Evolutionary conservation across 2,888 invertebrate species (phyloP).

Genomic region (Teinopalpus imperialis): DNA sequence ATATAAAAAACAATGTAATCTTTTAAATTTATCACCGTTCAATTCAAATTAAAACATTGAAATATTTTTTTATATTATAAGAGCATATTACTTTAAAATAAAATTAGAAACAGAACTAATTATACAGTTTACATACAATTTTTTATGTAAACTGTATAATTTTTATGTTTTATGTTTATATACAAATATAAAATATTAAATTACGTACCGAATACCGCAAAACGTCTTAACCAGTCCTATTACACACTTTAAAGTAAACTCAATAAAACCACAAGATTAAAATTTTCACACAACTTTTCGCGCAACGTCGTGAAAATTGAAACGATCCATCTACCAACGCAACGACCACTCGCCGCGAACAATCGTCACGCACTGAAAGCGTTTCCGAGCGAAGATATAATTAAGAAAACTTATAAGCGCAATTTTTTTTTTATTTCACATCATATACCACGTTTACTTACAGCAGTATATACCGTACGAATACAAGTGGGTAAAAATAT

Average conservation of each 20-base stretch:
- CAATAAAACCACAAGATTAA: neutral
- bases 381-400: neutral
- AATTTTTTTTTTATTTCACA: conserved; percentile 1
- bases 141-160: too few relatives aligned
- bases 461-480: neutral
- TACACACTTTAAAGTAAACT: neutral
- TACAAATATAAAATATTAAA: too few relatives aligned
- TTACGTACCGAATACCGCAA: neutral
- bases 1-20: too few relatives aligned
- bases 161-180: too few relatives aligned
- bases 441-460: neutral
- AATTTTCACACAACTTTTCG: conserved; percentile 11
- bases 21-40: too few relatives aligned
- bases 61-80: too few relatives aligned
- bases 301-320: conserved; percentile 2
- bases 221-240: neutral
- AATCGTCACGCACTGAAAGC: conserved; percentile 24
- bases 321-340: neutral
- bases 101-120: too few relatives aligned
- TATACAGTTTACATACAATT: too few relatives aligned
- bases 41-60: too few relatives aligned
- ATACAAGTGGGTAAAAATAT: conserved; percentile 10
- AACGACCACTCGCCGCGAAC: conserved; percentile 21
- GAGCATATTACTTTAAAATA: too few relatives aligned
- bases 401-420: conserved; percentile 21